phyloP scores from a whole-genome alignment of 2,113 vertebrate genomes.

The Seriola dumerili region DNA sequence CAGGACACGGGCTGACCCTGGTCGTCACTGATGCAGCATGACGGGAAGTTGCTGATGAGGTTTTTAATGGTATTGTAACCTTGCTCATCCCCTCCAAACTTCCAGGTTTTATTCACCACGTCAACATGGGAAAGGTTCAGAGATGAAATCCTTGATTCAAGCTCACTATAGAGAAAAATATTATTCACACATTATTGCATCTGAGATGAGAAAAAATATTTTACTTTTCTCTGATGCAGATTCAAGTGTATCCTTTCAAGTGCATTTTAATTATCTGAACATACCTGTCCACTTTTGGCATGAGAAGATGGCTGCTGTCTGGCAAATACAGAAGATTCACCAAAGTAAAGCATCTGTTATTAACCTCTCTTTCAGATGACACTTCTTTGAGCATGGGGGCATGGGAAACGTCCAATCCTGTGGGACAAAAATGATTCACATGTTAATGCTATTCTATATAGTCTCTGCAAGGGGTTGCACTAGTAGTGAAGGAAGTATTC shows the following conservation, averaged over 20 bases:
- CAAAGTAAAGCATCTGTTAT: background rate
- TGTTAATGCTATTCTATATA: background rate
- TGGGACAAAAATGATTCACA: background rate
- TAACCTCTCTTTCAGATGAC: slow-evolving; percentile 45
- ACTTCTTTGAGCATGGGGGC: slow-evolving; percentile 61
- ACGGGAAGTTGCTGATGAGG: slow-evolving; percentile 70
- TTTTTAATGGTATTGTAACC: slow-evolving; percentile 3
- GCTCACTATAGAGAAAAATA: slow-evolving; percentile 49
- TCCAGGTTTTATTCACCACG: slow-evolving; percentile 80
- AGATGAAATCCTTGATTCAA: slow-evolving; percentile 69
- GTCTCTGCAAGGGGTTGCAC: background rate
- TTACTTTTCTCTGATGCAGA: background rate
- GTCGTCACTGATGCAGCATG: slow-evolving; percentile 65
- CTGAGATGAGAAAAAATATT: background rate
- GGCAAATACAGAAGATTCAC: slow-evolving; percentile 70
- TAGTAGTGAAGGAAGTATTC: too few relatives aligned
- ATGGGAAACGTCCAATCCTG: slow-evolving; percentile 66
- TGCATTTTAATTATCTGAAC: background rate
- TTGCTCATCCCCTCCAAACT: slow-evolving; percentile 64
- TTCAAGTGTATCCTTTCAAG: background rate
- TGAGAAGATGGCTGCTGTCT: slow-evolving; percentile 52
- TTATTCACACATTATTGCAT: background rate
- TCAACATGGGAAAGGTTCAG: slow-evolving; percentile 59
- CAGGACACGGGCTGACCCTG: slow-evolving; percentile 74
- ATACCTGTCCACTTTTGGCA: slow-evolving; percentile 61